Base-by-base conservation (phyloP, 2,113 vertebrate species). In the Dunckerocampus dactyliophorus region DNA sequence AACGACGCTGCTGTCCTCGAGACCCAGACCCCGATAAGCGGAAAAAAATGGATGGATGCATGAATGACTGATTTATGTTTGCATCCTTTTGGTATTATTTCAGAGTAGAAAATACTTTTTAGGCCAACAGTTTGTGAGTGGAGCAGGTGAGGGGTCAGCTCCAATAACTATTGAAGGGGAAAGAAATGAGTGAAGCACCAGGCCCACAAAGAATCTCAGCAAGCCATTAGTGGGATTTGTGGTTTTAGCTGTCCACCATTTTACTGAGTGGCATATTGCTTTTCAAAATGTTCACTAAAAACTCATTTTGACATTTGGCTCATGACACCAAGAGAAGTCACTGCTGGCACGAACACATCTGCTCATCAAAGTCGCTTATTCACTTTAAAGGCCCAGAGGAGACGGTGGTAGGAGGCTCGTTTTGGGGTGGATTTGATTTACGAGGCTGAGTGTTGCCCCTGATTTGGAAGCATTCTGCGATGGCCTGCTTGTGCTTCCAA, bases 161-260 rank as follows among this genome's bases (percentile, higher is more conserved):
- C 71, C 46, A 72, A 66, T 61, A 76, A 63, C 64, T 67, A 69
- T 68, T 54, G 64, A 50, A 47, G 34, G 46, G 59, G 52, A 57
- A 49, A 53, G 14, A 64, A 76, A 70, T 70, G 70, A 71, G 65
- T 65, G 60, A 77, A 83, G 69, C 63, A 71, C 67, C 59, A 68
- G 73, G 52, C 22, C 61, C 42, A 16, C 7, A 15, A 69, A 60
- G 63, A 76, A 79, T 62, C 69, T 50, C 55, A 34, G 50, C 5
- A 9, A 62, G 53, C 49, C 59, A 43, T 77, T 78, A 56, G 42
- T 65, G 59, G 51, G 59, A 59, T 67, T 59, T 76, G 75, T 63
- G 73, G 71, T 66, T 86, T 84, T 24, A 65, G 65, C 63, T 39
- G 69, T 58, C 74, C 72, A 65, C 72, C 64, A 65, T 81, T 76